Percentiles rank a stretch among this genome's conserved stretches.
Evolutionary conservation across 2,113 vertebrate genomes (phyloP).

Genomic region (Planiliza haematocheilus): DNA sequence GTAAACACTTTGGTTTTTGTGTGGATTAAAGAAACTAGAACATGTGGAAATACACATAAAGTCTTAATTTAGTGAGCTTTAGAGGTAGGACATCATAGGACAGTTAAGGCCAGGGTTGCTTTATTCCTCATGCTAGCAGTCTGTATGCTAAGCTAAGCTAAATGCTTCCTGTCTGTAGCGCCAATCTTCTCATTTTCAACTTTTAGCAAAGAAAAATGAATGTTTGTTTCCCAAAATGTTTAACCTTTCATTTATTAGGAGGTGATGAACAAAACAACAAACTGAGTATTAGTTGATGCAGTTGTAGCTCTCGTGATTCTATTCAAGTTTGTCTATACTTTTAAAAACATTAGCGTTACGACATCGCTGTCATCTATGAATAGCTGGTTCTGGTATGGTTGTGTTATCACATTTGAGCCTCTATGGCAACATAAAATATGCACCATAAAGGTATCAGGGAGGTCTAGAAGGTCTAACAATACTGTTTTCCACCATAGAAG

Average conservation of each 20-base stretch:
- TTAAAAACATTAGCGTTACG: neutral
- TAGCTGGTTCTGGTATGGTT: neutral
- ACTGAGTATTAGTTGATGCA: neutral
- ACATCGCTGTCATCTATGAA: neutral
- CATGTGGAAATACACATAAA: too few species aligned
- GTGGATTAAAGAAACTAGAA: neutral
- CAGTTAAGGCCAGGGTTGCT: too few species aligned
- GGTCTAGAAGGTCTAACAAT: slow-evolving; percentile 36
- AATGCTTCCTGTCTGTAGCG: neutral
- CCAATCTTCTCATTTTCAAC: neutral
- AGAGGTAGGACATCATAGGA: neutral
- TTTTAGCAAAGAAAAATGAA: too few species aligned
- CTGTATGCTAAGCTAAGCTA: neutral
- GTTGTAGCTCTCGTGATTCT: neutral
- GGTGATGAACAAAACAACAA: neutral
- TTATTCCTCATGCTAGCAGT: neutral
- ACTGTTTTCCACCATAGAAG: slow-evolving; percentile 1
- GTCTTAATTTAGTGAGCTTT: neutral
- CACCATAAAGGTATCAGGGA: slow-evolving; percentile 11
- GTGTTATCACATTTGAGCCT: neutral
- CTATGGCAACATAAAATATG: neutral
- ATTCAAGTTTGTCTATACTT: neutral
- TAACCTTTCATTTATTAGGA: neutral
- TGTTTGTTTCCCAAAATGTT: neutral
- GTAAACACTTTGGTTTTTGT: neutral